These are phyloP conservation scores for Tinamus major DNA, from an alignment of 2,797 vertebrate genomes.

Conservation along the genomic window DNA sequence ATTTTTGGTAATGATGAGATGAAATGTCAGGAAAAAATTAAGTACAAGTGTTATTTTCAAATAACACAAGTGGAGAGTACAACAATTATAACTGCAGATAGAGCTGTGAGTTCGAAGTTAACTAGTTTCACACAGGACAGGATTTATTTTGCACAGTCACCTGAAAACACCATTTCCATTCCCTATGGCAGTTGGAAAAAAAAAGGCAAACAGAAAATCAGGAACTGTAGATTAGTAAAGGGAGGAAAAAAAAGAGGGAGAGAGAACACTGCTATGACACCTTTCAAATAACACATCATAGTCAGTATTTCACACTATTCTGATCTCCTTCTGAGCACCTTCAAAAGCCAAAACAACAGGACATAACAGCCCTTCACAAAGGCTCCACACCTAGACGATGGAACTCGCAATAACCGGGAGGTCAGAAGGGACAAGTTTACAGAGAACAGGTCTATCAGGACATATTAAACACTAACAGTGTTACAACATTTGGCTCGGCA, in stretches of 20 bases:
- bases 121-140: not conserved
- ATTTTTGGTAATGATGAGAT: not conserved
- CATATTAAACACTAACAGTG: not conserved
- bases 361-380: not conserved
- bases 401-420: not conserved
- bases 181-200: not conserved
- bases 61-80: not conserved
- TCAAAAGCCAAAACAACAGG: not conserved
- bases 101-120: not conserved
- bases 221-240: not conserved
- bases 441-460: not conserved
- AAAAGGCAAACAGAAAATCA: not conserved
- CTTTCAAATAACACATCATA: not conserved
- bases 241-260: not conserved
- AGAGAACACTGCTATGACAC: not conserved
- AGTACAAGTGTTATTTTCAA: not conserved
- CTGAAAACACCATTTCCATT: not conserved
- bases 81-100: not conserved
- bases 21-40: not conserved
- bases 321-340: not conserved
- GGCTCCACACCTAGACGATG: not conserved
- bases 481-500: not conserved
- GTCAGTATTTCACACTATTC: not conserved
- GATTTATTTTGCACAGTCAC: not conserved
- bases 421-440: not conserved